Evolutionary conservation across 1,140 invertebrate species (phyloP), one percentile per base, ranked within the genome.

Genomic region (Halyomorpha halys): DNA sequence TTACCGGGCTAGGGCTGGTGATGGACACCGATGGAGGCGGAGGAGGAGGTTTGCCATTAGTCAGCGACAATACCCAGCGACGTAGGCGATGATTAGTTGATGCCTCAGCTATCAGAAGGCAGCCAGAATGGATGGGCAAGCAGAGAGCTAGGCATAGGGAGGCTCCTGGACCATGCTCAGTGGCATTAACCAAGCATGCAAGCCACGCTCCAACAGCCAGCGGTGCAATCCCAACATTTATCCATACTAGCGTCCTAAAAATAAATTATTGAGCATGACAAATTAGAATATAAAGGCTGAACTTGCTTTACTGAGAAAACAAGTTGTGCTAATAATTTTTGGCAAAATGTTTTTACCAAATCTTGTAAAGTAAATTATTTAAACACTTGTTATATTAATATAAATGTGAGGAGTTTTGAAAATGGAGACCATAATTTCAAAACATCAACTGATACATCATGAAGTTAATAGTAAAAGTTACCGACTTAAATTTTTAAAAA

Each of bases 191-290:
- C 3, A 94, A 80, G 0, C 88, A 87, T 44, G 92, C 73, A 0
- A 91, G 83, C 90, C 90, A 93, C 13, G 84, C 84, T 8, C 83
- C 79, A 0, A 87, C 87, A 65, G 91, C 76, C 34, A 94, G 75
- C 2, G 90, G 87, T 18, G 93, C 73, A 0, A 89, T 82, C 0
- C 87, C 82, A 0, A 92, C 85, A 15, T 87, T 89, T 5, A 91
- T 76, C 87, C 86, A 92, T n/a, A 94, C 74, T 0, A 91, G 75
- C 5, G 89, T 90, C 67, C 93, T 90, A 74, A 64, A 78, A 76
- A 69, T 68, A 54, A 64, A n/a, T n/a, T n/a, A n/a, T n/a, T 68
- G 64, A 53, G 14, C 16, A 18, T 16, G 13, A 30, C 15, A 59
- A 49, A 49, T 19, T 19, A 49, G 2, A 47, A 47, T 4, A 47